phyloP scores from a whole-genome alignment of 1,140 invertebrate genomes.

The Rhagoletis zephyria region DNA sequence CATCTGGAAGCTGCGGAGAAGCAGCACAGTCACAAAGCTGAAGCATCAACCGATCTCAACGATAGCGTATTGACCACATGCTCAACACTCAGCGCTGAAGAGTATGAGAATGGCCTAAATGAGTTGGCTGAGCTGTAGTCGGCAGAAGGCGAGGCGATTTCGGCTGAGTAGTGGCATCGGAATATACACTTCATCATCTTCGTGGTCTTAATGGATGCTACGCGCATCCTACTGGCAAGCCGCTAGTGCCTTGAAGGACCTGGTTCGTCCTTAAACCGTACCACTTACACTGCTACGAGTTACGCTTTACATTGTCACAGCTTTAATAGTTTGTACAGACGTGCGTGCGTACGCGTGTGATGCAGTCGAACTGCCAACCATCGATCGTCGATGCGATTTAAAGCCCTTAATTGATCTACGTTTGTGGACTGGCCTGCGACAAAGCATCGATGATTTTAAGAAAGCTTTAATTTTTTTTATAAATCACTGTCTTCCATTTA shows the following conservation, averaged over 20 bases:
- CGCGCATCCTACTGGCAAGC: background rate
- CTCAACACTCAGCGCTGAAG: slow-evolving; percentile 51
- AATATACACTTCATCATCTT: background rate
- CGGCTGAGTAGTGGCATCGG: background rate
- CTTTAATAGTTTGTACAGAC: slow-evolving; percentile 25
- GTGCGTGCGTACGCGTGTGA: background rate
- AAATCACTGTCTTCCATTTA: background rate
- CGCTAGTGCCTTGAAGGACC: slow-evolving; percentile 39
- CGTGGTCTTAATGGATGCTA: background rate
- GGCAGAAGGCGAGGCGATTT: background rate
- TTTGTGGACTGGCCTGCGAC: background rate
- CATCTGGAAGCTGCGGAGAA: background rate
- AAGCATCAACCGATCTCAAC: background rate
- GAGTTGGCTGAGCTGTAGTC: slow-evolving; percentile 30
- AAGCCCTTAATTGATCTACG: background rate
- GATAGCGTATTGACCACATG: slow-evolving; percentile 22
- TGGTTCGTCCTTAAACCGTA: slow-evolving; percentile 26
- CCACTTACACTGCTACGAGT: background rate
- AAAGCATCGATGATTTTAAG: background rate
- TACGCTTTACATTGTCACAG: background rate
- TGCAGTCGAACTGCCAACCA: slow-evolving; percentile 23
- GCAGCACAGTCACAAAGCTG: background rate
- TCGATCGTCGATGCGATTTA: background rate
- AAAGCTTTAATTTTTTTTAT: slow-evolving; percentile 24
- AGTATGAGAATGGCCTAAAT: slow-evolving; percentile 54